These are phyloP conservation scores for Rallus limicola DNA, from an alignment of 2,113 vertebrate genomes.

Conservation along the genomic window DNA sequence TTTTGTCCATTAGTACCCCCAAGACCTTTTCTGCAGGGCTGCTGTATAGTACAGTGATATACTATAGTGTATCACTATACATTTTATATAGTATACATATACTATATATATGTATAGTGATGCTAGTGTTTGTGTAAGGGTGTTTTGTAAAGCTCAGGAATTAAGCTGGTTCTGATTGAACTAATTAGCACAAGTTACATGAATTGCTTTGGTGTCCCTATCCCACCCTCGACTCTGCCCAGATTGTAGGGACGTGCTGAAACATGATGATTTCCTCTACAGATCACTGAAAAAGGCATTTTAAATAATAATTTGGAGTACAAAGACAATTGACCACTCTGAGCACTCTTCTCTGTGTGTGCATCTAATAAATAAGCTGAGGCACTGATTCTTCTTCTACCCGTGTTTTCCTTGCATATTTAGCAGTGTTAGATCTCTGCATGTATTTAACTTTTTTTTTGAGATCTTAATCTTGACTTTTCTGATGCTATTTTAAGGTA, in stretches of 20 bases:
- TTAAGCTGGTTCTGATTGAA: background rate
- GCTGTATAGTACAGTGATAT: too few species aligned
- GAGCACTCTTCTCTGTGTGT: background rate
- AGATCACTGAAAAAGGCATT: background rate
- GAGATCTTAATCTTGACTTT: background rate
- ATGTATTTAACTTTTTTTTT: background rate
- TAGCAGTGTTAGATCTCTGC: background rate
- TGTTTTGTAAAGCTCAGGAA: background rate
- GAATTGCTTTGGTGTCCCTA: background rate
- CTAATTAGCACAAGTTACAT: rapidly evolving
- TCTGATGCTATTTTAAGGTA: background rate
- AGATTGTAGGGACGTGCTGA: background rate
- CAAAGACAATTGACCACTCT: background rate
- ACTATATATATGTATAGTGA: background rate
- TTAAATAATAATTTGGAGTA: background rate
- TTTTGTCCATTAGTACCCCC: too few species aligned
- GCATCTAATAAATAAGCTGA: background rate
- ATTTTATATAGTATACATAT: too few species aligned
- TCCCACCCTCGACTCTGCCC: too few species aligned
- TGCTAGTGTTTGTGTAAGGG: background rate
- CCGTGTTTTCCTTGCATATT: background rate
- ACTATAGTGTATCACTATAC: too few species aligned
- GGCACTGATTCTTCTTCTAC: background rate
- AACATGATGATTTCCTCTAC: background rate
- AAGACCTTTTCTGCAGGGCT: too few species aligned